These are phyloP conservation scores for Pelmatolapia mariae DNA, from an alignment of 2,113 vertebrate genomes.

Conservation along the genomic window DNA sequence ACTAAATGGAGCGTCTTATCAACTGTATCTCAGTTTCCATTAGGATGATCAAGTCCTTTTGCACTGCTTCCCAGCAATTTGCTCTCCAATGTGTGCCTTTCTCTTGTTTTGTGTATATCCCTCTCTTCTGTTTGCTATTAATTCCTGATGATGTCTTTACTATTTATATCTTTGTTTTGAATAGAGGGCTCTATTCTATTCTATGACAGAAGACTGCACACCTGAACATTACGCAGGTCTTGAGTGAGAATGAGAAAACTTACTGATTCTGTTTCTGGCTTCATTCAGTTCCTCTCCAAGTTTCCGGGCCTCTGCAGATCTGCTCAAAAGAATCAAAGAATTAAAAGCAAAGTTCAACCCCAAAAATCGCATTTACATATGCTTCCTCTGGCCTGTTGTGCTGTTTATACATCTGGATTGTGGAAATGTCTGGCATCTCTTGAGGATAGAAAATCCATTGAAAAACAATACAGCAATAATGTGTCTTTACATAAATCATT, in stretches of 20 bases:
- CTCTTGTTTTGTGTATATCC: not conserved
- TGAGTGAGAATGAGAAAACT: slow-evolving; percentile 56
- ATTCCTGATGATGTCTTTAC: not conserved
- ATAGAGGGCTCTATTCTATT: not conserved
- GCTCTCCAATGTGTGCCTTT: not conserved
- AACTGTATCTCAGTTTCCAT: not conserved
- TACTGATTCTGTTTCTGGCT: slow-evolving; percentile 83
- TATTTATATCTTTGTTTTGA: not conserved
- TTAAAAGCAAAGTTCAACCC: not conserved
- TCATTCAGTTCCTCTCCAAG: slow-evolving; percentile 80
- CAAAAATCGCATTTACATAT: not conserved
- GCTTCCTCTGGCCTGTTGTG: not conserved
- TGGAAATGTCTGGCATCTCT: not conserved
- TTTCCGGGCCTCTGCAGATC: slow-evolving; percentile 83
- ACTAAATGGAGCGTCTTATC: fast-evolving
- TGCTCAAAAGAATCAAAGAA: slow-evolving; percentile 43
- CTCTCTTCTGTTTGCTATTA: not conserved
- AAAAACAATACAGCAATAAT: not conserved
- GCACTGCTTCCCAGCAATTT: not conserved
- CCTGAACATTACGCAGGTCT: not conserved
- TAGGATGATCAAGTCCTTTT: not conserved
- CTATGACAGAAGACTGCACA: not conserved
- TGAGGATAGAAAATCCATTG: not conserved
- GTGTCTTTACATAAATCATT: not conserved
- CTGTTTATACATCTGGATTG: not conserved